Base-by-base conservation (phyloP, 2,888 invertebrate genomes). In the Chymomyza caudatula region DNA sequence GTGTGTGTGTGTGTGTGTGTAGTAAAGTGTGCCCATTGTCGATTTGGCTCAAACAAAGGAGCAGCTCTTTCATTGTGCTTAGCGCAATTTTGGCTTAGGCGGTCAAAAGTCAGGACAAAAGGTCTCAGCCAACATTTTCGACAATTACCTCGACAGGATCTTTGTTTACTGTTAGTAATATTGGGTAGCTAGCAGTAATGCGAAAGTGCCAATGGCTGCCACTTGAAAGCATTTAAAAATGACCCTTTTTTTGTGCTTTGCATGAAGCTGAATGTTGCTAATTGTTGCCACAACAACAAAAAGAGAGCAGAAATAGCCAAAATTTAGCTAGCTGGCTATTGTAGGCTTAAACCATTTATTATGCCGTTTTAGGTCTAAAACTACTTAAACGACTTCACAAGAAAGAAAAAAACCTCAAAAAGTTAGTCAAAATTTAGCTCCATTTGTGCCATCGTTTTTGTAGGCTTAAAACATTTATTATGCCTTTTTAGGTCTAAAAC, bases 181-280 rank as follows among this genome's bases (percentile, higher is more conserved):
- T 37, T 37, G 29, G 11, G n/a, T n/a, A 17, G 19, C 53, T 13
- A n/a, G 1, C n/a, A 13, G 20, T 20, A 19, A 8, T 51, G 20
- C 22, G 8, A 51, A 51, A 51, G 20, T 20, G 19, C 15, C 15
- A 51, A 51, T 13, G 19, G 19, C 19, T 20, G 13, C 20, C 53
- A 25, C 53, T 53, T 53, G 20, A 53, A 29, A 53, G 53, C 53
- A 53, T 53, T 53, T 53, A 13, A 13, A 53, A 13, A 53, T 23
- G 29, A 11, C 11, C 29, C 11, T 11, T 11, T 37, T 37, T 37
- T 37, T 11, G 8, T 37, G 29, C 8, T 37, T 37, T 1, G 25
- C 25, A 1, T 11, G 11, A 37, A 37, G 29, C 29, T 37, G 11
- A 37, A 8, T 37, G 29, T 11, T 37, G 29, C 51, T 51, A 51